phyloP scores from a whole-genome alignment of 2,888 invertebrate species.

The Melikaiella ostensackeni region DNA sequence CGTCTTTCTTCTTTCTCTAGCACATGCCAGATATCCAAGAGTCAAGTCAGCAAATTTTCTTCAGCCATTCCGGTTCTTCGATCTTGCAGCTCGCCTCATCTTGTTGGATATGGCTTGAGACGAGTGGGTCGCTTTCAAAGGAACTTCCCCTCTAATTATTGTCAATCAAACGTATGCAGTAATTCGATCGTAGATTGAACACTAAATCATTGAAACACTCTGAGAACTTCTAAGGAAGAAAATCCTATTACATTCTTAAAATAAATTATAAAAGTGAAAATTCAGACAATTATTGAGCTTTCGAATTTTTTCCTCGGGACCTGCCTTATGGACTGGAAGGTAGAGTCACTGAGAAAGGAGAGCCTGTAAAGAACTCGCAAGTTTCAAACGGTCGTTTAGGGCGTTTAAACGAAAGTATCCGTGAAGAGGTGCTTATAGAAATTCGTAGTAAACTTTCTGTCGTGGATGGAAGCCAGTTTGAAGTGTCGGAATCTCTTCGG shows the following conservation, averaged over 20 bases:
- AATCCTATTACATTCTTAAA: background rate
- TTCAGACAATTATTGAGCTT: background rate
- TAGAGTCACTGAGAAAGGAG: background rate
- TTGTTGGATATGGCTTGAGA: constrained; percentile 44
- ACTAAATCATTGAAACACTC: constrained; percentile 32
- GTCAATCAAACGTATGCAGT: constrained; percentile 56
- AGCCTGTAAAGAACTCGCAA: constrained; percentile 37
- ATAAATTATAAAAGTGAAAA: background rate
- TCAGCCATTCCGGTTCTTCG: constrained; percentile 33
- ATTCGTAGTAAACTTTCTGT: constrained; percentile 47
- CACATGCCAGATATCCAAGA: constrained; percentile 42
- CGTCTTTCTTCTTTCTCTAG: constrained; percentile 19
- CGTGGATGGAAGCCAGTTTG: constrained; percentile 47
- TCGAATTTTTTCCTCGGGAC: background rate
- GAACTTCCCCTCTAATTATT: constrained; percentile 59
- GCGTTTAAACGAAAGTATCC: constrained; percentile 49
- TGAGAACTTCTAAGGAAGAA: too few relatives aligned
- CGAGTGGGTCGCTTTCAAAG: background rate
- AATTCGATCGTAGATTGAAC: constrained; percentile 36
- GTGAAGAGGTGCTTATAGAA: constrained; percentile 49
- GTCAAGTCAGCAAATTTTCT: constrained; percentile 56
- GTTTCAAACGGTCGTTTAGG: constrained; percentile 48
- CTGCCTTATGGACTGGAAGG: constrained; percentile 7
- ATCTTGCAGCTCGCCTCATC: constrained; percentile 50
- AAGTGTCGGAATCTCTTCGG: constrained; percentile 47